These are phyloP conservation scores for Trachurus trachurus DNA, from an alignment of 2,797 vertebrate species.

Conservation along the genomic window DNA sequence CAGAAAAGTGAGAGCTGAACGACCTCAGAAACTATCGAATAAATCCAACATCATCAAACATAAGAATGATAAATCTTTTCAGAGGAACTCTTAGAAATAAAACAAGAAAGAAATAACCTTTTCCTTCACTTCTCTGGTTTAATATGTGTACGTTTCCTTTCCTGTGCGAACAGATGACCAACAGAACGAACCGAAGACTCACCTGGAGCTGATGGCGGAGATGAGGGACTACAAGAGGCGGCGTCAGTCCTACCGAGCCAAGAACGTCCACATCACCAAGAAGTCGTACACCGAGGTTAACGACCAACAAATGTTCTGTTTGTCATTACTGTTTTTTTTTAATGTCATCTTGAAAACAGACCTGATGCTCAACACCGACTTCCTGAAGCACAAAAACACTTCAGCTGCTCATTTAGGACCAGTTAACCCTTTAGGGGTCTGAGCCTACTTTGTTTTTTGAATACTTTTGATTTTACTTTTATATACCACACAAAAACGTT, in stretches of 20 bases:
- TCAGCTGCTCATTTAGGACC: no score
- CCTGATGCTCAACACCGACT: no score
- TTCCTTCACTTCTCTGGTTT: not conserved
- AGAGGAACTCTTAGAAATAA: no score
- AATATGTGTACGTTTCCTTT: not conserved
- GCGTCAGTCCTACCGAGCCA: slow-evolving; percentile 96
- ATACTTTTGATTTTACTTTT: no score
- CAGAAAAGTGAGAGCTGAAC: slow-evolving; percentile 86
- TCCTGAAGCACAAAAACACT: no score
- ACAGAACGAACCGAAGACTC: slow-evolving; percentile 94
- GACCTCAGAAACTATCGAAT: not conserved
- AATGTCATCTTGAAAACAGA: no score
- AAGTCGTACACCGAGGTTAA: slow-evolving; percentile 95
- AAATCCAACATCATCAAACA: not conserved
- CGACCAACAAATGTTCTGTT: not conserved
- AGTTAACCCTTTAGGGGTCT: no score
- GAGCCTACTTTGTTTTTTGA: no score
- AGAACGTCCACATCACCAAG: slow-evolving; percentile 99
- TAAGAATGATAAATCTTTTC: not conserved
- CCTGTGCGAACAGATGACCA: slow-evolving; percentile 84
- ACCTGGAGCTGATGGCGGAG: slow-evolving; percentile 97
- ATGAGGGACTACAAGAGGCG: slow-evolving; percentile 98
- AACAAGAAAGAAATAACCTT: not conserved
- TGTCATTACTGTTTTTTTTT: not conserved
- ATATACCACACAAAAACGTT: no score